Evolutionary conservation across 2,797 vertebrate species (phyloP), one percentile per base, ranked within the genome.

Genomic region (Halcyon chelicuti): DNA sequence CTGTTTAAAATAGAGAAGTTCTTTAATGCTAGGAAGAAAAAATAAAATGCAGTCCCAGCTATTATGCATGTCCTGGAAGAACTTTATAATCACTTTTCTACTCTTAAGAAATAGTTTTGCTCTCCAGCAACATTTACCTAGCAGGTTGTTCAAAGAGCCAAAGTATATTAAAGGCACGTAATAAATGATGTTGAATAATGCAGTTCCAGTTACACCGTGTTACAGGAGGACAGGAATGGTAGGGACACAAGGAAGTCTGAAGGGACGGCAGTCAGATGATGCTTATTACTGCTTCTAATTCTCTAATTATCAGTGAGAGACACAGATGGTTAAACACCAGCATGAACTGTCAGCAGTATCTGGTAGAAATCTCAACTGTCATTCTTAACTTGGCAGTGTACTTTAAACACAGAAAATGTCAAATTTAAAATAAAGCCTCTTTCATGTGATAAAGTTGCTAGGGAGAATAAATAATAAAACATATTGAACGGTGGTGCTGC

Each of bases 251-350:
- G 5, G 28, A 46, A 23, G 2, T n/a, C 29, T n/a, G 29, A 78
- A 75, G 25, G 6, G 19, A 54, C 0, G 8, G 28, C 12, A 39
- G 29, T 51, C 51, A 54, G 61, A 60, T 4, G 7, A 37, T 66
- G 13, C 4, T 55, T 55, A 7, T 54, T 39, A 60, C 33, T 52
- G 31, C 23, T 46, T 85, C 40, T 85, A 12, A 67, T 86, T 82
- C 68, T 67, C 17, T 54, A 23, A 47, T 39, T 52, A 37, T 9
- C 14, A 40, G 1, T 15, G 22, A 44, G 47, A 60, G 44, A 31
- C 16, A 67, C 0, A 0, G 21, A 19, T 0, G 4, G n/a, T 39
- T 84, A 74, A 67, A 31, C 51, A 40, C 46, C 16, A 49, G n/a
- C n/a, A 57, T 20, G 29, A 75, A 42, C 33, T 44, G 12, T 44